phyloP scores from a whole-genome alignment of 2,113 vertebrate species.

The Pogona vitticeps region DNA sequence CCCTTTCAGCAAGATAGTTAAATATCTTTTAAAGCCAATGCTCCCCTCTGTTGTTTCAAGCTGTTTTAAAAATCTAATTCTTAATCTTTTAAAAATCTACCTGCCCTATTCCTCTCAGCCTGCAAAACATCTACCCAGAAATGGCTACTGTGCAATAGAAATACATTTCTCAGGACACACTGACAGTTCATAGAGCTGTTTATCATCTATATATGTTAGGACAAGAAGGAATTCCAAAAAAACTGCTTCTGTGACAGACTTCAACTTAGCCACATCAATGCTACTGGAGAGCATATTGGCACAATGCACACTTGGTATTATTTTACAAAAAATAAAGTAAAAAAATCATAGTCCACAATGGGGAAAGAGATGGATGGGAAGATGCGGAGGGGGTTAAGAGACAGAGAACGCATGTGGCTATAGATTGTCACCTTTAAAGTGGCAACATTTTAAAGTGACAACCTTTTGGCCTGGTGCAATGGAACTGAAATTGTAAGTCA shows the following conservation, averaged over 20 bases:
- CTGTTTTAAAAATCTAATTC: neutral
- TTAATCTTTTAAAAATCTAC: neutral
- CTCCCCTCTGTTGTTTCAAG: neutral
- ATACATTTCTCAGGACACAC: neutral
- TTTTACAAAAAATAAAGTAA: neutral
- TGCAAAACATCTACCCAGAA: neutral
- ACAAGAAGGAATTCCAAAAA: neutral
- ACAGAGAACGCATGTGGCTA: no score
- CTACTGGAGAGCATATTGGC: neutral
- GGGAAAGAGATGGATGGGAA: no score
- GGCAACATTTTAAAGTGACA: no score
- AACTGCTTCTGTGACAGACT: neutral
- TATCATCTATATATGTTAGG: neutral
- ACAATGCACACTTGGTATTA: neutral
- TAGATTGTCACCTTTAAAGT: no score
- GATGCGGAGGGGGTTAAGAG: no score
- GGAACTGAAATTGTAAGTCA: neutral
- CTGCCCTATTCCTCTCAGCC: neutral
- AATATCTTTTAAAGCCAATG: neutral
- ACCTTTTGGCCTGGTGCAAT: neutral
- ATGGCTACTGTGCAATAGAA: neutral
- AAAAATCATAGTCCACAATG: no score
- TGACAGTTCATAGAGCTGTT: neutral
- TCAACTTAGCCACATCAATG: neutral
- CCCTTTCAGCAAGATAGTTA: neutral